phyloP scores from a whole-genome alignment of 2,797 vertebrate species.

The Choloepus didactylus region DNA sequence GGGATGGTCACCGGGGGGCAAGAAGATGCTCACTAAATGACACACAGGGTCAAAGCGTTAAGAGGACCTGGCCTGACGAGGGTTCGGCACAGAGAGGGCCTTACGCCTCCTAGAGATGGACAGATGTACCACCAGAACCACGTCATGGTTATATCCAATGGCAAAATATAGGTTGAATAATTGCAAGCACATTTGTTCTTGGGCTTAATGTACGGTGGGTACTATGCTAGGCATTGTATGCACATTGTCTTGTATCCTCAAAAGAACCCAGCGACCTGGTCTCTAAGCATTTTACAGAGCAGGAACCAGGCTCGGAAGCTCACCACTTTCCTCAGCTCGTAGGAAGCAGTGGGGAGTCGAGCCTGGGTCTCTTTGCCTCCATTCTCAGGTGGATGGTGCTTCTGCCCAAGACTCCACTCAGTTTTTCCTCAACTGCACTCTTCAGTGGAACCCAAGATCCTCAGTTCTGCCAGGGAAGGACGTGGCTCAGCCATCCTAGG shows the following conservation, averaged over 20 bases:
- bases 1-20: fast-evolving
- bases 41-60: no score
- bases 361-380: neutral
- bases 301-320: no score
- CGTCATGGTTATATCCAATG: neutral
- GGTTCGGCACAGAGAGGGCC: no score
- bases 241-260: no score
- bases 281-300: no score
- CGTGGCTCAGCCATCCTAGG: no score
- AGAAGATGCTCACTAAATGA: neutral
- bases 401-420: neutral
- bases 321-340: neutral
- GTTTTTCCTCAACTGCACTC: neutral
- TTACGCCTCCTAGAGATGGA: no score
- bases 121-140: no score
- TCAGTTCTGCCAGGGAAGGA: neutral
- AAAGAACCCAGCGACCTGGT: no score
- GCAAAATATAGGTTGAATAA: fast-evolving
- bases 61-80: no score
- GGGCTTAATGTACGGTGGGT: neutral
- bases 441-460: neutral
- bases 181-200: neutral
- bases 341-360: neutral
- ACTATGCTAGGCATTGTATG: neutral
- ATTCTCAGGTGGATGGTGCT: no score